A percentile compares a stretch with the other conserved stretches of the same genome.
Conservation (phyloP, 2,113 vertebrate species). For the Tursiops truncatus region DNA sequence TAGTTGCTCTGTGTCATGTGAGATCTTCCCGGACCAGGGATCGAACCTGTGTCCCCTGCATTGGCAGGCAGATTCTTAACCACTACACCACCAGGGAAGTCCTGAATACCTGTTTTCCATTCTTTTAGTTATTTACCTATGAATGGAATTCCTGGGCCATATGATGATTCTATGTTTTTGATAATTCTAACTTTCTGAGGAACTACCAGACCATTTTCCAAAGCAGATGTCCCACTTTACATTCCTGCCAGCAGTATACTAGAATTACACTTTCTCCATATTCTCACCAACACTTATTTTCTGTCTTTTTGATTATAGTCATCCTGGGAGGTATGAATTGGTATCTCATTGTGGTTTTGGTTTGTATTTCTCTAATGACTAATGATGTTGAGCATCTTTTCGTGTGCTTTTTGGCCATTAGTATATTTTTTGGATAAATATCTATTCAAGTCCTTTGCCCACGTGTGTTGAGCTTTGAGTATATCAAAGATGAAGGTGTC, state of each 20-base stretch:
- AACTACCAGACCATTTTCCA: conserved; percentile 10
- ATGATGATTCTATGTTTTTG: neutral
- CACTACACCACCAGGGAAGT: no score
- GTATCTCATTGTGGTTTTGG: neutral
- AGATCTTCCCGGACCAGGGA: no score
- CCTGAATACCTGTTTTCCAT: neutral
- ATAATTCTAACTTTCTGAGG: conserved; percentile 12
- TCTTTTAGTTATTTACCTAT: neutral
- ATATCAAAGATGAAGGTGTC: neutral
- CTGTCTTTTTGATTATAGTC: neutral
- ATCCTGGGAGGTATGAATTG: neutral
- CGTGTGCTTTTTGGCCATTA: neutral
- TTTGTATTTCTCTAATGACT: neutral
- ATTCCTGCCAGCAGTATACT: neutral
- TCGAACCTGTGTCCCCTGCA: no score
- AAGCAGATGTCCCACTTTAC: neutral
- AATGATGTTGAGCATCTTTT: neutral
- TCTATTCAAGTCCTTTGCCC: neutral
- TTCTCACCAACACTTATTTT: neutral
- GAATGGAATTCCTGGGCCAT: neutral
- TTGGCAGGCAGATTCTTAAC: no score
- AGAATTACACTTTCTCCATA: neutral
- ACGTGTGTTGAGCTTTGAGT: neutral
- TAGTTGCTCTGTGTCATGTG: no score
- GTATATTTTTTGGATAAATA: neutral